A percentile compares a stretch with the other conserved stretches of the same genome.
Conservation (phyloP, 2,797 vertebrate genomes). For the Pseudocheirus occidentalis region DNA sequence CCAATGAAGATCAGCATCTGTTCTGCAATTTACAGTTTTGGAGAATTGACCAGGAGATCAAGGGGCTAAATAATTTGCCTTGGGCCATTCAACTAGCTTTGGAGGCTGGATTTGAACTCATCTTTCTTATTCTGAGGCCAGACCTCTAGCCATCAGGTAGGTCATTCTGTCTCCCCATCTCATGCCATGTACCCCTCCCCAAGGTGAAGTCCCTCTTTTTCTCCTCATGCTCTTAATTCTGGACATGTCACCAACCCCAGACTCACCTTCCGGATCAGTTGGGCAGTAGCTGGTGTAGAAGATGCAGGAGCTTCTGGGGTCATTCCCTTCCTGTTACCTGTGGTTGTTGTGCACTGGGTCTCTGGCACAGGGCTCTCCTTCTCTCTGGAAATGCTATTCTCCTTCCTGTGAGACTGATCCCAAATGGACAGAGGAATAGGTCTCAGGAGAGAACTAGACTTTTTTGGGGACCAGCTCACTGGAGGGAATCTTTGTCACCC, state of each 20-base stretch:
- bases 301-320: slow-evolving; percentile 34
- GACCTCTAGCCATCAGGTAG: not conserved
- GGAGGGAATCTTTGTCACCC: not conserved
- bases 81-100: not conserved
- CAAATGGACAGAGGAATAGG: slow-evolving; percentile 37
- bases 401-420: slow-evolving; percentile 33
- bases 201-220: not conserved
- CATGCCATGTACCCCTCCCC: not conserved
- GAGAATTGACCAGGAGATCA: not conserved
- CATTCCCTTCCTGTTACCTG: not conserved
- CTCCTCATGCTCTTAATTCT: not conserved
- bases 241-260: not conserved
- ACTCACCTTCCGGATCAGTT: slow-evolving; percentile 90
- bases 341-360: not conserved
- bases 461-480: not conserved
- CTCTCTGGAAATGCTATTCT: not conserved
- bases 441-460: not conserved
- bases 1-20: not conserved
- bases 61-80: no score
- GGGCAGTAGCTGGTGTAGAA: slow-evolving; percentile 83
- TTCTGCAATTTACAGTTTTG: not conserved
- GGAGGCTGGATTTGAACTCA: not conserved
- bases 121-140: not conserved
- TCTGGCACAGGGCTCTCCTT: not conserved
- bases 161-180: not conserved